phyloP scores from a whole-genome alignment of 2,888 invertebrate genomes.

The Choreutis nemorana region DNA sequence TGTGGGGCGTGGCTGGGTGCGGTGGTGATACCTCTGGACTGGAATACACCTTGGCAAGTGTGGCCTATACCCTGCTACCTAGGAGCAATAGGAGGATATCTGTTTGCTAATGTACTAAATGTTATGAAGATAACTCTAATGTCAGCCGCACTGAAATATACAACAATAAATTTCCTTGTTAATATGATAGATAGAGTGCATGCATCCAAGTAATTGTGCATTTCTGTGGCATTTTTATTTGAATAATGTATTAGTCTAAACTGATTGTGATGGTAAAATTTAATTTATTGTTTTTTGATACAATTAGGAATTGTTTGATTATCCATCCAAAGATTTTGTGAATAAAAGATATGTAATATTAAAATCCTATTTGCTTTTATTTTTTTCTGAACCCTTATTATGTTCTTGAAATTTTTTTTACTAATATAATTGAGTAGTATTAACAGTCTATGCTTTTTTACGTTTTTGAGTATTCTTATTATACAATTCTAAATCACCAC shows the following conservation, averaged over 20 bases:
- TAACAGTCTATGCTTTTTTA: no score
- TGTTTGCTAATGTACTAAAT: constrained; percentile 63
- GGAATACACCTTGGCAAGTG: constrained; percentile 89
- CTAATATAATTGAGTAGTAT: no score
- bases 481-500: no score
- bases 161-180: constrained; percentile 30
- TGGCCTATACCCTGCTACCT: constrained; percentile 79
- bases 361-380: no score
- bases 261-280: no score
- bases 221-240: neutral
- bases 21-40: constrained; percentile 86
- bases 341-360: no score
- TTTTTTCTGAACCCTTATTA: no score
- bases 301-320: no score
- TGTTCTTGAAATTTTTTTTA: no score
- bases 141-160: constrained; percentile 41
- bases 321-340: no score
- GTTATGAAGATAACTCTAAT: constrained; percentile 45
- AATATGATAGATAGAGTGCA: constrained; percentile 31
- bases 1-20: constrained; percentile 87
- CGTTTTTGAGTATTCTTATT: no score
- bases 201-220: constrained; percentile 23
- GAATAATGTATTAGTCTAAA: neutral
- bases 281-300: no score
- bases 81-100: constrained; percentile 72